A percentile compares a stretch with the other conserved stretches of the same genome.
Conservation (phyloP, 2,113 vertebrate genomes). For the Carettochelys insculpta region DNA sequence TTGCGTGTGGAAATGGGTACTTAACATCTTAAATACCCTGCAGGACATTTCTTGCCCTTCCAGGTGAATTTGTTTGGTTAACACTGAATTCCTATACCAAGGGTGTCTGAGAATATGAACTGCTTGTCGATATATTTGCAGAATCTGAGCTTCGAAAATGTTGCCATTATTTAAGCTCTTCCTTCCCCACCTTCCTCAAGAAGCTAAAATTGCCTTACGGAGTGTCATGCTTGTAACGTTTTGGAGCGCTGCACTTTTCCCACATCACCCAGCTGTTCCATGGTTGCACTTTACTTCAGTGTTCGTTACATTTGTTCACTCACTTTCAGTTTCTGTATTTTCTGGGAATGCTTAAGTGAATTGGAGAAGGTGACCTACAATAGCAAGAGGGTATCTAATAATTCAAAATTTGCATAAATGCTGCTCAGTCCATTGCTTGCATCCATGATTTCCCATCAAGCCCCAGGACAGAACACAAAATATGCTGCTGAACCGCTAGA, state of each 20-base stretch:
- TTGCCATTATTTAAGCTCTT: neutral
- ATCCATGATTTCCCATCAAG: neutral
- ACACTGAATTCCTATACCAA: neutral
- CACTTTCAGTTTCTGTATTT: slow-evolving; percentile 6
- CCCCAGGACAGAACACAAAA: neutral
- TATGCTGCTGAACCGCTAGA: neutral
- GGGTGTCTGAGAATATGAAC: neutral
- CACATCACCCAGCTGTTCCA: slow-evolving; percentile 2
- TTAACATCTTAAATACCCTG: neutral
- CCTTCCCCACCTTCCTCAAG: neutral
- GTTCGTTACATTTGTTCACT: slow-evolving; percentile 33
- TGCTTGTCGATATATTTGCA: neutral
- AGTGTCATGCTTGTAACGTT: slow-evolving; percentile 38
- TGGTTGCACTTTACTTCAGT: slow-evolving; percentile 36
- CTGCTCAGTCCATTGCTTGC: neutral
- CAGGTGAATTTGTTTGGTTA: neutral
- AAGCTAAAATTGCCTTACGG: slow-evolving; percentile 18
- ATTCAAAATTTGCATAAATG: neutral
- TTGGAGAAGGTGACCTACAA: neutral
- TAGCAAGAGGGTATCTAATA: neutral
- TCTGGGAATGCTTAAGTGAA: neutral
- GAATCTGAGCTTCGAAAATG: neutral
- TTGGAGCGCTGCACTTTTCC: slow-evolving; percentile 20
- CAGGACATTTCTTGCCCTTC: fast-evolving
- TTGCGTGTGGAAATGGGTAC: neutral